Base-by-base conservation (phyloP, 2,888 invertebrate species). In the Cerastis rubricosa region DNA sequence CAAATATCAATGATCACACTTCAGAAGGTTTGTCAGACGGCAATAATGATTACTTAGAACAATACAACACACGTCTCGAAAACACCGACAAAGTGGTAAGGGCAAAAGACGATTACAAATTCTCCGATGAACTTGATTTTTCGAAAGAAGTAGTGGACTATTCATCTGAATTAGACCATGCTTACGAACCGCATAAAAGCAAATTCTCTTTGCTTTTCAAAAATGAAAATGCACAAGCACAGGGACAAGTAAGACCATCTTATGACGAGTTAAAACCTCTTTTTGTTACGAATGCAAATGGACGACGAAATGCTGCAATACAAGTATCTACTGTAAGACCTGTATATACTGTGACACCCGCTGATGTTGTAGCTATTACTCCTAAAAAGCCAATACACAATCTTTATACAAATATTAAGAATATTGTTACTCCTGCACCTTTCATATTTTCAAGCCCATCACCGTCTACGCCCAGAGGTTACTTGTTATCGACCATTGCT, bases 141-240 rank as follows among this genome's bases (percentile, higher is more conserved):
- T 93, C 94, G 0, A 94, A 94, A 88, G 96, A 96, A 80, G 92
- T 93, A n/a, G 91, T 89, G 64, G 93, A 96, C 84, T 95, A 95
- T 84, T 94, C 94, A 0, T 82, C 90, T 65, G 95, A 95, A 86
- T 92, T 91, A 64, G 90, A 90, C 47, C 88, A 87, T 25, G 89
- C 92, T 22, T 93, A 94, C 25, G 89, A 89, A 68, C 94, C 94
- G 0, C 91, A 95, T 81, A 91, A 73, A 77, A 94, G 92, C 47
- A 95, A 96, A 89, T 96, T 89, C 74, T 72, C 90, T 2, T 29
- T 79, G 0, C 91, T 91, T 66, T 14, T 14, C 1, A 59, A 65
- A 43, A 76, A 67, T 3, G 78, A 88, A 11, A 35, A 81, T 71
- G 22, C 81, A 25, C 84, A 78, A 51, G 85, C 81, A 35, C 85